These are phyloP conservation scores for Tragulus kanchil DNA, from an alignment of 2,113 vertebrate species.

Conservation along the genomic window DNA sequence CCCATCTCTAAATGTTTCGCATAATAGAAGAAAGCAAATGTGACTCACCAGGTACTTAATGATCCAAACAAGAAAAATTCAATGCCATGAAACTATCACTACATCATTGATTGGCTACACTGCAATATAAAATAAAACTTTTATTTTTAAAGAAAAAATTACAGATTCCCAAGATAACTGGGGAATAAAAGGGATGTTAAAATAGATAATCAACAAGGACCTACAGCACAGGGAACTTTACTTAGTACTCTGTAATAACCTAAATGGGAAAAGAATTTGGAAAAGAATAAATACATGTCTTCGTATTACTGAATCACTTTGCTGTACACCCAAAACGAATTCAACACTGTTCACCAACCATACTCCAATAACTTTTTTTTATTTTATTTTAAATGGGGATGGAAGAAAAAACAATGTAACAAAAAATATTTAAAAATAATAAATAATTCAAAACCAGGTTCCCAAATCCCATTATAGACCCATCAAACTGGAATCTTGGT, in stretches of 20 bases:
- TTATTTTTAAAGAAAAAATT: neutral
- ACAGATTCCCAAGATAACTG: neutral
- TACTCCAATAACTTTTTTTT: too few relatives aligned
- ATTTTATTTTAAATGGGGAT: neutral
- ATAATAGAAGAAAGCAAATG: conserved; percentile 14
- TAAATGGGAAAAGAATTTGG: neutral
- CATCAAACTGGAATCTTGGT: neutral
- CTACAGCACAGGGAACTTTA: neutral
- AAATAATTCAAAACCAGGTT: neutral
- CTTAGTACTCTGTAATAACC: neutral
- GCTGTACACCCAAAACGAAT: neutral
- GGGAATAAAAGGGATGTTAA: neutral
- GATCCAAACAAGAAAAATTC: too few relatives aligned
- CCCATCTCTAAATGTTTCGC: conserved; percentile 55
- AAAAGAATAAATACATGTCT: neutral
- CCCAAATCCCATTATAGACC: neutral
- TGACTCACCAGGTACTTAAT: conserved; percentile 31
- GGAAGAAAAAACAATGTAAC: neutral
- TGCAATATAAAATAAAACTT: neutral
- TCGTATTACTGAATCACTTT: neutral
- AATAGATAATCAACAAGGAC: neutral
- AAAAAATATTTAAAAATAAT: neutral
- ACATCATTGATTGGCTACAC: too few relatives aligned
- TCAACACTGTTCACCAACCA: neutral
- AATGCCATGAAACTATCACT: too few relatives aligned